These are phyloP conservation scores for Chloromyia formosa DNA, from an alignment of 2,888 invertebrate genomes.

Conservation along the genomic window DNA sequence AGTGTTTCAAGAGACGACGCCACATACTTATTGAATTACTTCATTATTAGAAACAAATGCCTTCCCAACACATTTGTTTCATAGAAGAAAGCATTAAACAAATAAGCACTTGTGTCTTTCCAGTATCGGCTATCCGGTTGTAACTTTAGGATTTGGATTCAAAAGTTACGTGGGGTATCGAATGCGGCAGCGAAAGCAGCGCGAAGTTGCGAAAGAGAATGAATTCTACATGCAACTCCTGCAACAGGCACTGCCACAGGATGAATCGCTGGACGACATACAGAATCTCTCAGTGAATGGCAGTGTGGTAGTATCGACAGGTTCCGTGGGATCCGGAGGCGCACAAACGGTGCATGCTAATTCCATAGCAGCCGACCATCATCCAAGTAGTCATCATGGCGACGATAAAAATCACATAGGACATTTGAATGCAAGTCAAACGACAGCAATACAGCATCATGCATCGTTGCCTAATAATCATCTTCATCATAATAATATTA, in stretches of 20 bases:
- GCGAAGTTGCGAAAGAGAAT: slow-evolving; percentile 93
- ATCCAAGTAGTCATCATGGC: slow-evolving; percentile 50
- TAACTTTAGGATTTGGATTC: slow-evolving; percentile 94
- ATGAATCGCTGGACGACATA: slow-evolving; percentile 56
- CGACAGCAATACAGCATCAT: slow-evolving; percentile 45
- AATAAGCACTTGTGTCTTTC: too few species aligned
- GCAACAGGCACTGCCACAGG: slow-evolving; percentile 87
- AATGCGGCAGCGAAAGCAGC: slow-evolving; percentile 89
- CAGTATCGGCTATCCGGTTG: slow-evolving; percentile 92
- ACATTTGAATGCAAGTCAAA: slow-evolving; percentile 53
- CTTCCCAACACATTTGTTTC: too few species aligned
- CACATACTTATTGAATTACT: too few species aligned
- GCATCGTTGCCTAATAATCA: slow-evolving; percentile 39
- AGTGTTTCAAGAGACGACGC: too few species aligned
- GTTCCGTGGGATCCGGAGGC: slow-evolving; percentile 46
- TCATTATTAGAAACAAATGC: too few species aligned
- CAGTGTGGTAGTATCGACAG: slow-evolving; percentile 24
- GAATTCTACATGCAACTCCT: slow-evolving; percentile 93
- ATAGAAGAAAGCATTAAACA: too few species aligned
- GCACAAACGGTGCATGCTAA: slow-evolving; percentile 53
- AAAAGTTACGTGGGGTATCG: slow-evolving; percentile 92
- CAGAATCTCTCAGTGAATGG: slow-evolving; percentile 47
- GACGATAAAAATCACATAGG: slow-evolving; percentile 55
- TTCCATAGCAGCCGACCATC: slow-evolving; percentile 51
- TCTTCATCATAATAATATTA: slow-evolving; percentile 51